Evolutionary conservation across 1,140 invertebrate genomes (phyloP).

Genomic region (Laodelphax striatellus): DNA sequence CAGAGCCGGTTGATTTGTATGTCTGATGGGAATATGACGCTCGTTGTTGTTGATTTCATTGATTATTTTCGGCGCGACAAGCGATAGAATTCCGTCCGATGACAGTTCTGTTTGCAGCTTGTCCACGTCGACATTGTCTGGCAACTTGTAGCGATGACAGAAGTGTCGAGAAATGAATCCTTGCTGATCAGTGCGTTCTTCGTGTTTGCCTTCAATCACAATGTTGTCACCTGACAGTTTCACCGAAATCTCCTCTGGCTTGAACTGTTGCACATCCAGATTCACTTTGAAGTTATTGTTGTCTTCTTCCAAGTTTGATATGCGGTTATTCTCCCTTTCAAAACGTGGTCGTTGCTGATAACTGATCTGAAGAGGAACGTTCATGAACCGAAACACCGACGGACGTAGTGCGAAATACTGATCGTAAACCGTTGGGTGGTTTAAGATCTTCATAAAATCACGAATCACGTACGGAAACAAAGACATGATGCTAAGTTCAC

Average conservation of each 20-base stretch:
- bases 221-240: slow-evolving; percentile 53
- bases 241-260: slow-evolving; percentile 66
- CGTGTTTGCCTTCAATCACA: slow-evolving; percentile 55
- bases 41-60: background rate
- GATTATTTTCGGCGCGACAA: slow-evolving; percentile 42
- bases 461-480: too few species aligned
- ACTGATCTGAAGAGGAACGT: too few species aligned
- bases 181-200: slow-evolving; percentile 50
- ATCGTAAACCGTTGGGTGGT: too few species aligned
- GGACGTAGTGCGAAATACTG: too few species aligned
- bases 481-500: too few species aligned
- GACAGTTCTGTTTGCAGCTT: slow-evolving; percentile 44
- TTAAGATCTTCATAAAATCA: too few species aligned
- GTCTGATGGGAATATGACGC: slow-evolving; percentile 11
- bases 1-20: slow-evolving; percentile 14
- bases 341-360: too few species aligned
- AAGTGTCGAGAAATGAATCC: slow-evolving; percentile 50
- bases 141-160: slow-evolving; percentile 46
- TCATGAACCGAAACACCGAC: too few species aligned
- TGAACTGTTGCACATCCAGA: slow-evolving; percentile 65
- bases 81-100: slow-evolving; percentile 47
- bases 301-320: slow-evolving; percentile 10
- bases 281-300: slow-evolving; percentile 34
- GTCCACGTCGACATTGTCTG: slow-evolving; percentile 44
- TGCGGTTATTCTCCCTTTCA: slow-evolving; percentile 11